phyloP scores from a whole-genome alignment of 2,113 vertebrate genomes.

The Notechis scutatus region DNA sequence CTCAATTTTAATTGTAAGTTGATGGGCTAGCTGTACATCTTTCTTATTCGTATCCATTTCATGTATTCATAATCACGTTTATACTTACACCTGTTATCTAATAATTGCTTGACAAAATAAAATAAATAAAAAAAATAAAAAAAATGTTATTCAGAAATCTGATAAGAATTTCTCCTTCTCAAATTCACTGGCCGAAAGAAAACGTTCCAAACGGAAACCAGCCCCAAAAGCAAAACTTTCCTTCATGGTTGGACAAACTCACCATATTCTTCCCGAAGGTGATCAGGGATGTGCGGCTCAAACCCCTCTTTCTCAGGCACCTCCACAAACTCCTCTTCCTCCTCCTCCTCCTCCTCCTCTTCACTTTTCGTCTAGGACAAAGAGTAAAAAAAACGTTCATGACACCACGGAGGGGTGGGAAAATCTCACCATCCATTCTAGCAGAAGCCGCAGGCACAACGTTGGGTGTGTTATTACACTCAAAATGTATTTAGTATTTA shows the following conservation, averaged over 20 bases:
- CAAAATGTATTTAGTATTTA: background rate
- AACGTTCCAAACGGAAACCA: rapidly evolving
- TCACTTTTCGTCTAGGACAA: conserved; percentile 67
- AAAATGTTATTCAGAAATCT: too few species aligned
- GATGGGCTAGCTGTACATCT: background rate
- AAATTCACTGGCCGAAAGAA: background rate
- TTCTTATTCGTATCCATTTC: too few species aligned
- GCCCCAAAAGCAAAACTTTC: background rate
- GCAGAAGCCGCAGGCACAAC: background rate
- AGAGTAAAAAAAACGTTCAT: background rate
- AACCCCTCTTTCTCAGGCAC: conserved; percentile 96
- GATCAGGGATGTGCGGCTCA: conserved; percentile 84
- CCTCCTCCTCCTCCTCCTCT: conserved; percentile 66
- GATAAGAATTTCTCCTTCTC: background rate
- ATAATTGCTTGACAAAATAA: too few species aligned
- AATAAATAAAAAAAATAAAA: too few species aligned
- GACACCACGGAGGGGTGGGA: rapidly evolving
- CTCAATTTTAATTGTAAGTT: too few species aligned
- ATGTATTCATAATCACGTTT: too few species aligned
- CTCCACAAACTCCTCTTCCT: conserved; percentile 87
- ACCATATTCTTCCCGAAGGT: conserved; percentile 85
- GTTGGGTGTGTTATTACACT: background rate
- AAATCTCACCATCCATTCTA: background rate
- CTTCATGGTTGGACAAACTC: conserved; percentile 74
- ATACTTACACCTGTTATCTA: too few species aligned